Base-by-base conservation (phyloP, 2,797 vertebrate species). In the Cryptoblepharus egeriae region DNA sequence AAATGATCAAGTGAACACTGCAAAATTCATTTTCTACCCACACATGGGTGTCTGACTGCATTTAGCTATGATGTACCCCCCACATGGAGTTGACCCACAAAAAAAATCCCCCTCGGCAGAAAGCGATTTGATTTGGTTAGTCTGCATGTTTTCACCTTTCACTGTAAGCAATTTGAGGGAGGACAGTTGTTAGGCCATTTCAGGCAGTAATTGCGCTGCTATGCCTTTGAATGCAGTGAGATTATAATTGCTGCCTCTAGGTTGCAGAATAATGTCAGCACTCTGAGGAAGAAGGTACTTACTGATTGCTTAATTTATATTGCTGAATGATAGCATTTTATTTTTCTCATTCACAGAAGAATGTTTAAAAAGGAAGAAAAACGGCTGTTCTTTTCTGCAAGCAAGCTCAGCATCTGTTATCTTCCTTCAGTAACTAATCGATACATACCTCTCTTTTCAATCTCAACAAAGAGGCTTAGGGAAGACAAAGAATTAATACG, bases 291-390 rank as follows among this genome's bases (percentile, higher is more conserved):
- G 72, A 92, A 80, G 80, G 92, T 87, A 78, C 88, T 92, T 87
- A 78, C 88, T 92, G 89, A 87, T 86, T 92, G 84, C 83, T 88
- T 85, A 91, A 92, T 91, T 85, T 91, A 37, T 87, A 92, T 79
- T 87, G 83, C 89, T 89, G 91, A 89, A 81, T 37, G 90, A 81
- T 37, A 58, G 55, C 49, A 52, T 85, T 63, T 87, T 85, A 79
- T 77, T 79, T 83, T 80, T 77, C 42, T 61, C 64, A 28, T 67
- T 75, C 55, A 8, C 71, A 72, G 86, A 86, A 82, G 55, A 77
- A 85, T 79, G 73, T 37, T 71, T 26, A 87, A 75, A 87, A 84
- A 86, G 70, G 45, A 52, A 39, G 22, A 24, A 58, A 22, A 5
- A 24, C 12, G 22, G 32, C 12, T 3, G 8, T 37, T 57, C 75